Evolutionary conservation across 2,113 vertebrate genomes (phyloP).

Genomic region (Bos taurus): DNA sequence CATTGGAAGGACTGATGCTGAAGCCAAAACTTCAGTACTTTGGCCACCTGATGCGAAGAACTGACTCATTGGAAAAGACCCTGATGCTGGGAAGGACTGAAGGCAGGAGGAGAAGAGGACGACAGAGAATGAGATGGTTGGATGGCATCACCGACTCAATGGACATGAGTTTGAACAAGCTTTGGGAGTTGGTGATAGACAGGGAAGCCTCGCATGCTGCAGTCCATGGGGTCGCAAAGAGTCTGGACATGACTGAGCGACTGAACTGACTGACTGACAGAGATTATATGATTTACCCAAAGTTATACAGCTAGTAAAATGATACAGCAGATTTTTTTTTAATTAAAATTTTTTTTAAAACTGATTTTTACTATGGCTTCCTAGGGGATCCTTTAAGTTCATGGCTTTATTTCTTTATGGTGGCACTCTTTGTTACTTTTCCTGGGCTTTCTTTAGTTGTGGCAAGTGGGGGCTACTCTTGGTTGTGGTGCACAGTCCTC

Average conservation of each 20-base stretch:
- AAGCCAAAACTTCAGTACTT: neutral
- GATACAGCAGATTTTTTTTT: neutral
- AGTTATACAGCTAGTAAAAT: neutral
- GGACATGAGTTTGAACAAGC: neutral
- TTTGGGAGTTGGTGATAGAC: neutral
- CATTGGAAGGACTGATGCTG: neutral
- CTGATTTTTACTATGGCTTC: neutral
- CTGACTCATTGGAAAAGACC: neutral
- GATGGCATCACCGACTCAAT: neutral
- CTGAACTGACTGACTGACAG: neutral
- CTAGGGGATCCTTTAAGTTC: neutral
- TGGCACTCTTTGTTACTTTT: neutral
- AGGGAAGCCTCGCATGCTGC: neutral
- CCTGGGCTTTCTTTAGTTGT: neutral
- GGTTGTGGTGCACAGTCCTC: neutral
- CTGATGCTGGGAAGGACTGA: neutral
- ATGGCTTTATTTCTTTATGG: neutral
- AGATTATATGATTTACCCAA: neutral
- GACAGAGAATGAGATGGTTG: neutral
- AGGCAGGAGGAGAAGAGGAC: neutral
- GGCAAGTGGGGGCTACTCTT: neutral
- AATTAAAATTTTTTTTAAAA: neutral
- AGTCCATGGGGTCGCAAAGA: rapidly evolving
- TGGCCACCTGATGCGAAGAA: neutral
- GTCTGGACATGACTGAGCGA: rapidly evolving